Percentiles rank a stretch among this genome's conserved stretches.
Conservation (phyloP, 1,140 invertebrate species). For the Drosophila jambulina region DNA sequence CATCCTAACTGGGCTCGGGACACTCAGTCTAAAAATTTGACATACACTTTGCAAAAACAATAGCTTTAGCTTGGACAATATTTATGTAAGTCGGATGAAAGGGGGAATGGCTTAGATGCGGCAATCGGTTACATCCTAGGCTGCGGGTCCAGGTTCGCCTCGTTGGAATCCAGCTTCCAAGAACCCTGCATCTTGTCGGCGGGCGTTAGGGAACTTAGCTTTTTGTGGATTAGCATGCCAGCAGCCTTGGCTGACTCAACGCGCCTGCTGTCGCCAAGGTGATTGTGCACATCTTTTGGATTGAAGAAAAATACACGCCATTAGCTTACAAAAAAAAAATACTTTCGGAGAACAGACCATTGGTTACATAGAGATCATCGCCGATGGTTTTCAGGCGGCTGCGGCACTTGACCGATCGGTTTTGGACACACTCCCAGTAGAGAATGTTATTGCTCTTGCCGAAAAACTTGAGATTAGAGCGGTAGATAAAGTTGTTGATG, state of each 20-base stretch:
- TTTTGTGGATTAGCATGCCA: conserved; percentile 78
- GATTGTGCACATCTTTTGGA: conserved; percentile 78
- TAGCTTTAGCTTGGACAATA: conserved; percentile 9
- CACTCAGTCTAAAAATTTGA: conserved; percentile 32
- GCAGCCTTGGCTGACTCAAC: conserved; percentile 67
- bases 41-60: conserved; percentile 10
- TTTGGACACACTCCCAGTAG: conserved; percentile 84
- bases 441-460: conserved; percentile 76
- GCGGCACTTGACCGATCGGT: conserved; percentile 81
- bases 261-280: conserved; percentile 68
- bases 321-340: not conserved
- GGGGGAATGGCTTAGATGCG: conserved; percentile 34
- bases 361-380: conserved; percentile 83
- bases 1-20: conserved; percentile 18
- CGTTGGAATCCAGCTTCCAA: conserved; percentile 50
- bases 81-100: not conserved
- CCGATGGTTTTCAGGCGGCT: conserved; percentile 84
- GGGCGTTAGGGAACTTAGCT: conserved; percentile 67
- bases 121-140: conserved; percentile 23
- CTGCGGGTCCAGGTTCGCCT: conserved; percentile 32
- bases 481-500: conserved; percentile 83
- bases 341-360: conserved; percentile 58
- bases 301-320: not conserved
- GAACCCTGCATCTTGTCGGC: conserved; percentile 57
- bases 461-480: conserved; percentile 82